A percentile compares a stretch with the other conserved stretches of the same genome.
Conservation (phyloP, 2,888 invertebrate genomes). For the Eupithecia pulchellata region DNA sequence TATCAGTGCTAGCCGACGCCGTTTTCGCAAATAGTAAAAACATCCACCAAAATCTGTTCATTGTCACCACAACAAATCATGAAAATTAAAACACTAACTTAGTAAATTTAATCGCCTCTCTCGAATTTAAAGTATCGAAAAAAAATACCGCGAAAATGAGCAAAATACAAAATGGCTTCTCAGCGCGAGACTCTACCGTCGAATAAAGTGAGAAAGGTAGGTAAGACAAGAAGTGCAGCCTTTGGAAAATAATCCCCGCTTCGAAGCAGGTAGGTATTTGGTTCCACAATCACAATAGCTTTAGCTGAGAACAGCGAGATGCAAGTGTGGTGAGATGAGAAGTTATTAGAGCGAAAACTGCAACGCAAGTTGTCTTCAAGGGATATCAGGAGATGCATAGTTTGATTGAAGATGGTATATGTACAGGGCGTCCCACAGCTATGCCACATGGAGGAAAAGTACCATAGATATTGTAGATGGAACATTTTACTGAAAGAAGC, state of each 20-base stretch:
- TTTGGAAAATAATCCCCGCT: slow-evolving; percentile 82
- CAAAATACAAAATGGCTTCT: slow-evolving; percentile 60
- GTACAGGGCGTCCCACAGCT: too few relatives aligned
- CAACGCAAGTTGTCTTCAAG: slow-evolving; percentile 45
- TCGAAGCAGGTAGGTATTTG: slow-evolving; percentile 49
- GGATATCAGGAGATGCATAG: background rate
- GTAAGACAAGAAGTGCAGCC: slow-evolving; percentile 75
- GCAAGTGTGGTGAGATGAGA: slow-evolving; percentile 35
- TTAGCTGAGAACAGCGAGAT: slow-evolving; percentile 30
- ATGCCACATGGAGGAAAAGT: too few relatives aligned
- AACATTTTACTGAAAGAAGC: too few relatives aligned
- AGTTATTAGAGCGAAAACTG: slow-evolving; percentile 74
- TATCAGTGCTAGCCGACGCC: slow-evolving; percentile 79
- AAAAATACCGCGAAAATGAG: slow-evolving; percentile 50
- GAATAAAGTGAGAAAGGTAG: slow-evolving; percentile 73
- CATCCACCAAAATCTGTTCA: slow-evolving; percentile 84
- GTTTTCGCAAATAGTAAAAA: slow-evolving; percentile 79
- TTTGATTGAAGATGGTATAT: background rate
- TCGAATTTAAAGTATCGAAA: slow-evolving; percentile 42
- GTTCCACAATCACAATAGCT: slow-evolving; percentile 56
- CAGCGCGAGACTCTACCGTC: slow-evolving; percentile 68
- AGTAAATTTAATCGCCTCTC: slow-evolving; percentile 41
- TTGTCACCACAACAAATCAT: slow-evolving; percentile 74
- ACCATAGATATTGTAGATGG: too few relatives aligned
- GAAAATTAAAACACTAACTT: slow-evolving; percentile 56